A percentile compares a stretch with the other conserved stretches of the same genome.
These are phyloP conservation scores for Notothenia coriiceps DNA, from an alignment of 2,113 vertebrate species.

Conservation along the genomic window DNA sequence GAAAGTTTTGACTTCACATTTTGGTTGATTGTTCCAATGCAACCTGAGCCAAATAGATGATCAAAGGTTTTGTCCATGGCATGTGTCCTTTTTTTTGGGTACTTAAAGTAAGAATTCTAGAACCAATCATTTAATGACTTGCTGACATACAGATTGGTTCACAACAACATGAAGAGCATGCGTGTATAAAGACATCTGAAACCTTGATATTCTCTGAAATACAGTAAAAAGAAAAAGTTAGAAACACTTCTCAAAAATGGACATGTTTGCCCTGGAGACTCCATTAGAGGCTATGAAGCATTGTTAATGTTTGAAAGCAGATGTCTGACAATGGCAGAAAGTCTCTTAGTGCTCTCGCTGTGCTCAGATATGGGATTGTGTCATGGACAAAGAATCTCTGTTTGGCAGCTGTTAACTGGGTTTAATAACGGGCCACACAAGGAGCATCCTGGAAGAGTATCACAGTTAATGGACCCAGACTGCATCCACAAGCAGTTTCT, in stretches of 20 bases:
- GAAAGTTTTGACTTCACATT: slow-evolving; percentile 1
- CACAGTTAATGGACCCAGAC: slow-evolving; percentile 73
- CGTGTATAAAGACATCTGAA: background rate
- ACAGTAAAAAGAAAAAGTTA: slow-evolving; percentile 27
- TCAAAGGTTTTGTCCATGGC: background rate
- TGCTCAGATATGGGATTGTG: slow-evolving; percentile 58
- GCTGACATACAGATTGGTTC: slow-evolving; percentile 2
- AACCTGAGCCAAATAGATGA: background rate
- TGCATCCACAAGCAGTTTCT: slow-evolving; percentile 64
- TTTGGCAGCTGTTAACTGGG: slow-evolving; percentile 72
- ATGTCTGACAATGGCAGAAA: slow-evolving; percentile 66
- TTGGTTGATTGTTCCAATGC: background rate
- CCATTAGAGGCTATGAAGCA: slow-evolving; percentile 62
- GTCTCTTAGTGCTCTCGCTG: slow-evolving; percentile 60
- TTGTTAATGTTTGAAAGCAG: slow-evolving; percentile 73
- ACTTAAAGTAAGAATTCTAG: background rate
- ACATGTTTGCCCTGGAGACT: slow-evolving; percentile 61
- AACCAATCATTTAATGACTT: slow-evolving; percentile 11
- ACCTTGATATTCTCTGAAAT: slow-evolving; percentile 17
- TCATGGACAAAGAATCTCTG: slow-evolving; percentile 65
- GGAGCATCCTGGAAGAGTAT: slow-evolving; percentile 62
- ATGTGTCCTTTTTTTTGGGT: background rate
- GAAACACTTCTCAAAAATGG: slow-evolving; percentile 30
- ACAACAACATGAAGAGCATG: background rate
- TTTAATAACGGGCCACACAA: slow-evolving; percentile 76